phyloP scores from a whole-genome alignment of 2,113 vertebrate species.

The Seriola quinqueradiata region DNA sequence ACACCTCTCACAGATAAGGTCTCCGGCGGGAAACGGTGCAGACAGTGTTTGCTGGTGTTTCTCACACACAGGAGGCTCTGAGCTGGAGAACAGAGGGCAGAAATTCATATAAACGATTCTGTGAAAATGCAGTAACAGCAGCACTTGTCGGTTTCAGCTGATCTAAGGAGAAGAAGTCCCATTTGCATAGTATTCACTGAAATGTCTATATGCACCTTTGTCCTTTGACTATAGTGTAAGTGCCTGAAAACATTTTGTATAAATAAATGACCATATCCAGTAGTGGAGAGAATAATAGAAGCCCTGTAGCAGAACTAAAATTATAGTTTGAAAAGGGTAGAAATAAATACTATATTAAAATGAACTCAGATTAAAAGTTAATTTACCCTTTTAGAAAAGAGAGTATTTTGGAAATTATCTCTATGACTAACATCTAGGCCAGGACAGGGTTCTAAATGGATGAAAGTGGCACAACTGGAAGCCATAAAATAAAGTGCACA shows the following conservation, averaged over 20 bases:
- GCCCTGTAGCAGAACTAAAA: background rate
- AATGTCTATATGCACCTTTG: slow-evolving; percentile 33
- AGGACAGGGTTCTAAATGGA: slow-evolving; percentile 6
- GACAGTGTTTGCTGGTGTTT: slow-evolving; percentile 60
- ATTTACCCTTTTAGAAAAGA: background rate
- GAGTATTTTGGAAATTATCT: background rate
- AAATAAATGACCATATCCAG: slow-evolving; percentile 20
- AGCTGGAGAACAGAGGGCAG: slow-evolving; percentile 32
- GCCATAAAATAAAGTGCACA: background rate
- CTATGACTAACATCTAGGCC: background rate
- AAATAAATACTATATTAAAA: slow-evolving; percentile 1
- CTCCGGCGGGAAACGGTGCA: slow-evolving; percentile 46
- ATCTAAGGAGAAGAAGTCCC: slow-evolving; percentile 48
- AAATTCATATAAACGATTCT: slow-evolving; percentile 59
- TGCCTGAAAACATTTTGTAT: slow-evolving; percentile 20
- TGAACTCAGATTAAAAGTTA: slow-evolving; percentile 2
- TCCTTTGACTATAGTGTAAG: background rate
- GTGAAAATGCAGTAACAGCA: slow-evolving; percentile 47
- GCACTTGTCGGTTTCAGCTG: slow-evolving; percentile 41
- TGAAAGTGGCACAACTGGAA: background rate
- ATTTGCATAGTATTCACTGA: slow-evolving; percentile 64
- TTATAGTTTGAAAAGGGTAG: background rate
- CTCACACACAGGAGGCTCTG: slow-evolving; percentile 42
- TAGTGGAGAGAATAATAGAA: background rate
- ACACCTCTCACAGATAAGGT: slow-evolving; percentile 70